These are phyloP conservation scores for Steromphala cineraria DNA, from an alignment of 2,888 invertebrate species.

Conservation along the genomic window DNA sequence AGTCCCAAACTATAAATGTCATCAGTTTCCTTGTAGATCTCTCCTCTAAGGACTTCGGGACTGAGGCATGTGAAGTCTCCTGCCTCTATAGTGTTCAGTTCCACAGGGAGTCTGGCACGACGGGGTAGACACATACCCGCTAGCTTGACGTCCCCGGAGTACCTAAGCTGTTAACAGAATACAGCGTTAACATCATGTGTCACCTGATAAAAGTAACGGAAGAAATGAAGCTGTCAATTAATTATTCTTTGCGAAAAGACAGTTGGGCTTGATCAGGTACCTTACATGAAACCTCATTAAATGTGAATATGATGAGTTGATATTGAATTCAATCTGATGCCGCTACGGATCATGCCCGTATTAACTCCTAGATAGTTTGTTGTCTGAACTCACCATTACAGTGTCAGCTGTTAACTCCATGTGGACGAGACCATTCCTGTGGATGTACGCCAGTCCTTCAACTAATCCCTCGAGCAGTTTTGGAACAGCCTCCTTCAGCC, in stretches of 20 bases:
- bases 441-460: conserved; percentile 59
- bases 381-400: conserved; percentile 67
- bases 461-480: conserved; percentile 40
- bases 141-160: conserved; percentile 47
- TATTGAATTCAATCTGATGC: too few species aligned
- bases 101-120: conserved; percentile 46
- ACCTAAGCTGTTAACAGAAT: conserved; percentile 29
- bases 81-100: conserved; percentile 39
- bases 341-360: too few species aligned
- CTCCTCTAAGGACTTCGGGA: conserved; percentile 67
- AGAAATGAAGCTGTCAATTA: too few species aligned
- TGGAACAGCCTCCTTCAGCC: conserved; percentile 16
- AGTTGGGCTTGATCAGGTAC: too few species aligned
- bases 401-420: conserved; percentile 69
- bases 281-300: too few species aligned
- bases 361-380: too few species aligned
- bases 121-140: conserved; percentile 62
- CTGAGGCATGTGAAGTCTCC: conserved; percentile 62
- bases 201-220: background rate
- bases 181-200: background rate
- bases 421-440: conserved; percentile 63
- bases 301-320: too few species aligned
- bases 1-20: conserved; percentile 65
- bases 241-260: too few species aligned
- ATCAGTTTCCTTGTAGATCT: conserved; percentile 54